Evolutionary conservation across 1,140 invertebrate genomes (phyloP), one percentile per base, ranked within the genome.

Genomic region (Penaeus indicus): DNA sequence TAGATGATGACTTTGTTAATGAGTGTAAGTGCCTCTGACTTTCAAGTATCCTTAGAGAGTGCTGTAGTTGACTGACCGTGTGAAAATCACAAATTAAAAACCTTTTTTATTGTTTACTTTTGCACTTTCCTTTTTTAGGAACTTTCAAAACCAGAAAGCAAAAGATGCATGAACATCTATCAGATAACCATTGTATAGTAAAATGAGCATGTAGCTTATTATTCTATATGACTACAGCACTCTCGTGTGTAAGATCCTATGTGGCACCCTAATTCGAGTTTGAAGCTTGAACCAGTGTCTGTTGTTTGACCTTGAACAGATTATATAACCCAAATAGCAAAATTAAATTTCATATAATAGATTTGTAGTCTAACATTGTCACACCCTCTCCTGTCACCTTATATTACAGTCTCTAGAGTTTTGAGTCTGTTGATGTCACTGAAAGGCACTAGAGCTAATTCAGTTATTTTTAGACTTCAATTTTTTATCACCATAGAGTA

Each of bases 1-100:
- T 90, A 82, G 89, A 88, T 72, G 89, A 86, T 85, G 90, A 88
- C 79, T 89, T 84, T 87, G 69, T 91, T 86, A 61, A 85, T 86
- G 78, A 90, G 54, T 90, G 90, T 90, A 86, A 91, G 89, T 90
- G 84, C 72, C 80, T 80, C 64, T 64, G 54, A 82, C 67, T 21
- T 84, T 84, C 27, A 42, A 78, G n/a, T 67, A 64, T 86, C 78
- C 54, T 77, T 67, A 42, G 72, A 86, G 60, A 86, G 80, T 77
- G 85, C 89, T 84, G 79, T 83, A 84, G 84, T 83, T 81, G 32
- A 97, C 96, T 92, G 54, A 54, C 96, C 95, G 69, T 98, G 97
- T 93, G 92, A 93, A 79, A 90, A n/a, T 78, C 67, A 61, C 54
- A 54, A 54, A 2, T 54, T 54, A 54, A 11, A 54, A 16, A 54